Conservation (phyloP, 2,888 invertebrate species). For the Cephus pygmeus region DNA sequence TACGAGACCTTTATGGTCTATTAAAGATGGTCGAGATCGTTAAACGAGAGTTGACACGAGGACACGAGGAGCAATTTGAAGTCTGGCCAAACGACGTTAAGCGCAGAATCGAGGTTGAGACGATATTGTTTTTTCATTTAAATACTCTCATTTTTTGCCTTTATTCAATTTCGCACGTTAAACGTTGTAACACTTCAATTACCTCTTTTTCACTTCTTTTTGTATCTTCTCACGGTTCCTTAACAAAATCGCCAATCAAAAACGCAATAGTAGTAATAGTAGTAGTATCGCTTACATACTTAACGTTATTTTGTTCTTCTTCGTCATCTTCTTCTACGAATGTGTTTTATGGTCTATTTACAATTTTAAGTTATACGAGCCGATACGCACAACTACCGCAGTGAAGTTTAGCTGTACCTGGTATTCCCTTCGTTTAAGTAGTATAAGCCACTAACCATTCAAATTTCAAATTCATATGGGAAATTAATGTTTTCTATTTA, state of each 20-base stretch:
- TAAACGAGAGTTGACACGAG: background rate
- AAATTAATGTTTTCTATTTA: slow-evolving; percentile 19
- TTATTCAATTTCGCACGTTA: slow-evolving; percentile 32
- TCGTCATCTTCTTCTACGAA: slow-evolving; percentile 27
- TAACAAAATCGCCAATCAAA: slow-evolving; percentile 36
- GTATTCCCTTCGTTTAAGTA: slow-evolving; percentile 20
- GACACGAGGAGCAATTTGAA: background rate
- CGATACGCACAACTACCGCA: slow-evolving; percentile 28
- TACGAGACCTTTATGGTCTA: background rate
- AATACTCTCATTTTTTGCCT: slow-evolving; percentile 33
- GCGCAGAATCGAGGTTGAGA: slow-evolving; percentile 39
- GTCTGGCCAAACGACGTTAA: slow-evolving; percentile 35
- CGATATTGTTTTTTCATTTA: slow-evolving; percentile 33
- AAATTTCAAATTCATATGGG: background rate
- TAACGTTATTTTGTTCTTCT: slow-evolving; percentile 22
- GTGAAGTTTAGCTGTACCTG: slow-evolving; percentile 30
- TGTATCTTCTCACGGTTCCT: slow-evolving; percentile 21
- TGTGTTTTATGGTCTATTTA: slow-evolving; percentile 33
- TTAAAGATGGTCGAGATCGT: background rate
- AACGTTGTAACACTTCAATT: slow-evolving; percentile 41
- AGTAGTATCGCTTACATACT: slow-evolving; percentile 33
- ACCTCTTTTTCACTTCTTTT: slow-evolving; percentile 30
- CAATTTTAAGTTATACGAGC: slow-evolving; percentile 45
- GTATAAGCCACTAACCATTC: slow-evolving; percentile 20
- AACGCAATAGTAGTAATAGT: slow-evolving; percentile 9